A percentile compares a stretch with the other conserved stretches of the same genome.
phyloP scores from a whole-genome alignment of 2,797 vertebrate genomes.

The Sibirionetta formosa region DNA sequence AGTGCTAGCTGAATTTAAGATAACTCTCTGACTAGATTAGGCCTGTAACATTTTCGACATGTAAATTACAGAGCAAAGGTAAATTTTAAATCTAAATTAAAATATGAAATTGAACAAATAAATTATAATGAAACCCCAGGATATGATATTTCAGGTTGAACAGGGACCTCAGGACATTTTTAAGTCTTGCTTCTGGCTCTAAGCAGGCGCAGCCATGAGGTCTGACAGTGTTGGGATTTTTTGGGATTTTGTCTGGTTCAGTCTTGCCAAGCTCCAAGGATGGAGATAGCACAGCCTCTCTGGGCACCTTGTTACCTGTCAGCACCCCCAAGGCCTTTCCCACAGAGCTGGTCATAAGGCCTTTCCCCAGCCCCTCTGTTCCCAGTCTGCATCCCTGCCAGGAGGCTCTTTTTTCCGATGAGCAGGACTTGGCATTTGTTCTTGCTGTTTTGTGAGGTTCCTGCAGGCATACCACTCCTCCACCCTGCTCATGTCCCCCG shows the following conservation, averaged over 20 bases:
- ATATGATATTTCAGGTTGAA: neutral
- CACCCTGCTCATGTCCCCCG: neutral
- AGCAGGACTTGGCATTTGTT: neutral
- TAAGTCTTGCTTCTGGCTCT: neutral
- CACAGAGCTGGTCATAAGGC: accelerated
- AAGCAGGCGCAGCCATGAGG: neutral
- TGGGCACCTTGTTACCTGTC: neutral
- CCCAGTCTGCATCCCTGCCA: neutral
- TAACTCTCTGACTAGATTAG: neutral
- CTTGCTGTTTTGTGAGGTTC: neutral
- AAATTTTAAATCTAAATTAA: neutral
- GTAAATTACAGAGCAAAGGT: neutral
- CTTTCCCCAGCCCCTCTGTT: neutral
- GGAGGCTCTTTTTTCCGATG: accelerated
- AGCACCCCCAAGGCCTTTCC: accelerated
- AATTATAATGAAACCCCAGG: neutral
- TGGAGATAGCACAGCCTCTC: neutral
- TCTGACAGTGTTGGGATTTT: neutral
- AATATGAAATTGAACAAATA: neutral
- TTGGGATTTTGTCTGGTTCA: neutral
- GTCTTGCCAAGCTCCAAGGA: neutral
- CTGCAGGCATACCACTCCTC: neutral
- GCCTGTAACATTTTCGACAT: conserved; percentile 13
- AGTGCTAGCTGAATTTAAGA: neutral
- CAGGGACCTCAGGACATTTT: neutral